Base-by-base conservation (phyloP, 2,888 invertebrate species). In the Seira musarum region DNA sequence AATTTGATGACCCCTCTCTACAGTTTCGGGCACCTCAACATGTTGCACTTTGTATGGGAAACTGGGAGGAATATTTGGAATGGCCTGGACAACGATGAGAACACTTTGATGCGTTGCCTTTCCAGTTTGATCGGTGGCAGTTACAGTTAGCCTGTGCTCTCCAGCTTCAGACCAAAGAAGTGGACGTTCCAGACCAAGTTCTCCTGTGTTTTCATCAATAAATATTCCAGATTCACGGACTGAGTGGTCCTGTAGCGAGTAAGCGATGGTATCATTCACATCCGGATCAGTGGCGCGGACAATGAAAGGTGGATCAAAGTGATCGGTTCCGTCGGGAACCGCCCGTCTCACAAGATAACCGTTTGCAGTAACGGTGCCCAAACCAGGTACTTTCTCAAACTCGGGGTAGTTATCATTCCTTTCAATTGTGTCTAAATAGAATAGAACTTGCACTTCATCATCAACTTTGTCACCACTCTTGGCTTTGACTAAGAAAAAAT, bases 261-360 rank as follows among this genome's bases (percentile, higher is more conserved):
- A 86, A n/a, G 71, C 76, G 1, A 86, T 71, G 3, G 79, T 79
- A 71, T 86, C 86, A 35, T 84, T 81, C 40, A 82, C 63, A 81
- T 86, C 86, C 2, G 82, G 72, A 79, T 86, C 86, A 2, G 70
- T 70, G 0, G 86, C 93, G 88, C 93, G 91, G 10, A 96, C 92
- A 83, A 93, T 92, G 86, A 96, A 91, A 81, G 94, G 94, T 0
- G 96, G 94, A 84, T 95, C 93, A 88, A 96, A 95, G 84, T 91
- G 92, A 0, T 91, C 91, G 0, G 93, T 93, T 0, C 93, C 94
- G 88, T 96, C 95, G 78, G 94, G 90, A 5, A 96, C 93, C 0
- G 93, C 94, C 74, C 94, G 83, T 15, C 87, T 81, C 77, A 87
- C 87, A 35, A 78, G 79, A 25, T 74, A 76, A 8, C 79, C 78